A percentile compares a stretch with the other conserved stretches of the same genome.
Conservation (phyloP, 2,888 invertebrate genomes). For the Cryptophagus acutangulus region DNA sequence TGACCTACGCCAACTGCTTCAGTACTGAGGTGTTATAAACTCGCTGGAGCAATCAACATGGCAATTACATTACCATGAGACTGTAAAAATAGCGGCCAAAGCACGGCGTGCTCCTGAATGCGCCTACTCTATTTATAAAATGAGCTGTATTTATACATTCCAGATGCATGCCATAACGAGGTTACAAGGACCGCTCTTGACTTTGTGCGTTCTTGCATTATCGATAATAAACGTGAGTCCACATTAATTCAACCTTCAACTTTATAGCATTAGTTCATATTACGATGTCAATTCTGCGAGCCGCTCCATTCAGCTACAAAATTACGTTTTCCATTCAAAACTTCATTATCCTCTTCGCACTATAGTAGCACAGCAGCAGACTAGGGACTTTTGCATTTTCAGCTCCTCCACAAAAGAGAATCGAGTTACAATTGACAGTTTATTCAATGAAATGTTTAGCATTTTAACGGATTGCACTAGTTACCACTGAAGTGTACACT, state of each 20-base stretch:
- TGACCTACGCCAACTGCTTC: conserved; percentile 16
- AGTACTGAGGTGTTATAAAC: conserved; percentile 7
- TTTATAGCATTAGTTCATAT: conserved; percentile 33
- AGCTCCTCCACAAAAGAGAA: no score
- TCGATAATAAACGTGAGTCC: conserved; percentile 6
- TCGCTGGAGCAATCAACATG: background rate
- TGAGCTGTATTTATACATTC: conserved; percentile 14
- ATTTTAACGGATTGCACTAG: no score
- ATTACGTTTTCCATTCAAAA: no score
- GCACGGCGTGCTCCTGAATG: background rate
- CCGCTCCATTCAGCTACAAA: no score
- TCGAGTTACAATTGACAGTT: no score
- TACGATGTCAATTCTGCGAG: no score
- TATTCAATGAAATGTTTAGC: no score
- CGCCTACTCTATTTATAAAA: conserved; percentile 5
- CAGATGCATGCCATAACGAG: conserved; percentile 23
- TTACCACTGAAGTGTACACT: no score
- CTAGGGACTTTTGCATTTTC: no score
- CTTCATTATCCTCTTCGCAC: no score
- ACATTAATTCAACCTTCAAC: conserved; percentile 35
- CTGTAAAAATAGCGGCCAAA: background rate
- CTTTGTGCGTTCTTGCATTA: conserved; percentile 11
- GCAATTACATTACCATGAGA: background rate
- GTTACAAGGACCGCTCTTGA: conserved; percentile 16
- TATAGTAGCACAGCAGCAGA: no score